Conservation (phyloP, 2,888 invertebrate species). For the Stratiomys singularior region DNA sequence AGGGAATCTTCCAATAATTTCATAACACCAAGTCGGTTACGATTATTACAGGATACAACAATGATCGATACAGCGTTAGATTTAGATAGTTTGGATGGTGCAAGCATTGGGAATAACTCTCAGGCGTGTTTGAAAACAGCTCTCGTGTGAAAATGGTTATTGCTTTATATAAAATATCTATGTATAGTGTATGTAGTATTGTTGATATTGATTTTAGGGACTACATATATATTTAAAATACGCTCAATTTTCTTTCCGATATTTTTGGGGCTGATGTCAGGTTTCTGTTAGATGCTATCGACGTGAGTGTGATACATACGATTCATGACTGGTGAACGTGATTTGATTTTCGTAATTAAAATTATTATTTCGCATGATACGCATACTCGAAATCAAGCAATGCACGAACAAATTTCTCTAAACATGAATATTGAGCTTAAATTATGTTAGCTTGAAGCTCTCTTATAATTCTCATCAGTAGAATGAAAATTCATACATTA, state of each 20-base stretch:
- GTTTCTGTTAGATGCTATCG: background rate
- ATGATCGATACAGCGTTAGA: constrained; percentile 92
- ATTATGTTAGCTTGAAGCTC: too few relatives aligned
- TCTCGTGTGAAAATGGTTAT: constrained; percentile 60
- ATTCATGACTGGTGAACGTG: too few relatives aligned
- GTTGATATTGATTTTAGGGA: constrained; percentile 21
- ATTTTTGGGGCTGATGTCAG: background rate
- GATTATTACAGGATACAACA: constrained; percentile 85
- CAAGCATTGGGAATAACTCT: constrained; percentile 75
- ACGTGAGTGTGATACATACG: too few relatives aligned
- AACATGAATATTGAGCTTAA: too few relatives aligned
- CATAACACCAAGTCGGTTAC: constrained; percentile 78
- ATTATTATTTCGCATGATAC: too few relatives aligned
- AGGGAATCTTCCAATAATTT: constrained; percentile 59
- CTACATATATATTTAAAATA: background rate
- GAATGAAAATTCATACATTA: too few relatives aligned
- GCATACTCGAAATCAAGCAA: too few relatives aligned
- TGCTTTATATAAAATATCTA: constrained; percentile 1
- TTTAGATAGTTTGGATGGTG: constrained; percentile 85
- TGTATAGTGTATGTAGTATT: constrained; percentile 19
- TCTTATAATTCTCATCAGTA: too few relatives aligned
- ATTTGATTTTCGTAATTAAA: too few relatives aligned
- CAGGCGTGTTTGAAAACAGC: constrained; percentile 74
- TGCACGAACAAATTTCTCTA: too few relatives aligned
- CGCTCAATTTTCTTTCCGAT: background rate